These are phyloP conservation scores for Orthosia cruda DNA, from an alignment of 2,888 invertebrate species.

Conservation along the genomic window DNA sequence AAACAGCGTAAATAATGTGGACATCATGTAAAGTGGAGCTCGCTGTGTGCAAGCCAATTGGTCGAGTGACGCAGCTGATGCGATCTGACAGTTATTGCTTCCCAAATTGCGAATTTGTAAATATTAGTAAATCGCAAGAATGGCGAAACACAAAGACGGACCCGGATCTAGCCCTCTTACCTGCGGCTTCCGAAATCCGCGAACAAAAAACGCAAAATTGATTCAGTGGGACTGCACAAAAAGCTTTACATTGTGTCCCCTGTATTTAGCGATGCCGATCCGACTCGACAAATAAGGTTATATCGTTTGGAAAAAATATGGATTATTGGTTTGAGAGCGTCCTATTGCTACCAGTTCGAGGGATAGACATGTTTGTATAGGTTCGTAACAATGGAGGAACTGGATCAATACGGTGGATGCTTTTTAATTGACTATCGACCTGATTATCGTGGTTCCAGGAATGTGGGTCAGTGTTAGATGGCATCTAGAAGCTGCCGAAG, in stretches of 20 bases:
- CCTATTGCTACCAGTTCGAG: constrained; percentile 65
- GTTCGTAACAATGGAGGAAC: constrained; percentile 67
- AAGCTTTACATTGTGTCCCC: constrained; percentile 85
- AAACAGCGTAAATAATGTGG: constrained; percentile 72
- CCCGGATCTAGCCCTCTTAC: constrained; percentile 90
- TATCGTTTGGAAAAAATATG: constrained; percentile 86
- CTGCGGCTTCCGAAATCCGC: constrained; percentile 91
- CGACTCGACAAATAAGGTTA: constrained; percentile 88
- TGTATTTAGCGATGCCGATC: constrained; percentile 88
- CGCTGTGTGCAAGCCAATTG: constrained; percentile 82
- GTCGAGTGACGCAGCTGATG: constrained; percentile 87
- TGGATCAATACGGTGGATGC: constrained; percentile 74
- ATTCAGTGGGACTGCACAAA: constrained; percentile 87
- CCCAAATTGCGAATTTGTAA: constrained; percentile 89
- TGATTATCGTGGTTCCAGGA: constrained; percentile 78
- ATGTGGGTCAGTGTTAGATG: constrained; percentile 88
- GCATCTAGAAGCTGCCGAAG: constrained; percentile 65
- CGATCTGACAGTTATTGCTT: constrained; percentile 88
- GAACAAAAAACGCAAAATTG: constrained; percentile 88
- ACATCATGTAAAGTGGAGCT: constrained; percentile 65
- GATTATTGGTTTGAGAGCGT: constrained; percentile 84
- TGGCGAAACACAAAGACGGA: constrained; percentile 81
- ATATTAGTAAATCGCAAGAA: constrained; percentile 87
- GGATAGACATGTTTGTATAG: constrained; percentile 60
- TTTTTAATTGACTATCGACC: constrained; percentile 85